Conservation (phyloP, 2,888 invertebrate genomes). For the Margaritifera margaritifera region DNA sequence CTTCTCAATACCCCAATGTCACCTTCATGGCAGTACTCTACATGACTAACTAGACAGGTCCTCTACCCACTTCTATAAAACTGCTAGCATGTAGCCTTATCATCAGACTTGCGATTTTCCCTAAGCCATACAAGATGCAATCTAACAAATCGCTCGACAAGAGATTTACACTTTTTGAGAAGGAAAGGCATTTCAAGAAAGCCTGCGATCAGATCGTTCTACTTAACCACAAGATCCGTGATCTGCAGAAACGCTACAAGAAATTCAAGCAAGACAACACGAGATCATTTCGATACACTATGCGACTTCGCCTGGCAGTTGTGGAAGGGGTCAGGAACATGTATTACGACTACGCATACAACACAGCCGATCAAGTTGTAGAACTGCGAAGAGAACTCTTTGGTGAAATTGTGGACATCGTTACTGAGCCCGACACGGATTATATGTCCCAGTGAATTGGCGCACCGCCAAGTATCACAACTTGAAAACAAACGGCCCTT, state of each 20-base stretch:
- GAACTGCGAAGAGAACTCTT: conserved; percentile 37
- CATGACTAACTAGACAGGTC: too few relatives aligned
- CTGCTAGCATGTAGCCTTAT: too few relatives aligned
- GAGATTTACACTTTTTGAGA: conserved; percentile 23
- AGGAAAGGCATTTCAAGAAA: conserved; percentile 45
- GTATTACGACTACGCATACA: conserved; percentile 58
- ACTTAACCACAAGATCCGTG: conserved; percentile 49
- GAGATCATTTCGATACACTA: conserved; percentile 55
- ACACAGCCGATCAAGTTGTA: conserved; percentile 51
- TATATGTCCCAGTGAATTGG: conserved; percentile 12
- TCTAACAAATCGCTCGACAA: conserved; percentile 23
- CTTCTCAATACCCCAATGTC: too few relatives aligned
- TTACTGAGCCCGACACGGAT: conserved; percentile 17
- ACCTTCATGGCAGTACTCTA: too few relatives aligned
- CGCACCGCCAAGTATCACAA: conserved; percentile 1
- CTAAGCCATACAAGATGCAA: conserved; percentile 16
- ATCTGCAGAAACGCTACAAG: conserved; percentile 53
- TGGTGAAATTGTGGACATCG: conserved; percentile 34
- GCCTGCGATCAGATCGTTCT: conserved; percentile 59
- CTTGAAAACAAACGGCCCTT: conserved; percentile 30
- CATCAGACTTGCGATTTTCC: conserved; percentile 11
- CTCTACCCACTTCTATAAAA: too few relatives aligned
- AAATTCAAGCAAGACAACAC: conserved; percentile 43
- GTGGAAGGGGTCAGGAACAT: conserved; percentile 59
- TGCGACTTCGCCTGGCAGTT: conserved; percentile 53